phyloP scores from a whole-genome alignment of 1,140 invertebrate genomes.

The Oncopeltus fasciatus region DNA sequence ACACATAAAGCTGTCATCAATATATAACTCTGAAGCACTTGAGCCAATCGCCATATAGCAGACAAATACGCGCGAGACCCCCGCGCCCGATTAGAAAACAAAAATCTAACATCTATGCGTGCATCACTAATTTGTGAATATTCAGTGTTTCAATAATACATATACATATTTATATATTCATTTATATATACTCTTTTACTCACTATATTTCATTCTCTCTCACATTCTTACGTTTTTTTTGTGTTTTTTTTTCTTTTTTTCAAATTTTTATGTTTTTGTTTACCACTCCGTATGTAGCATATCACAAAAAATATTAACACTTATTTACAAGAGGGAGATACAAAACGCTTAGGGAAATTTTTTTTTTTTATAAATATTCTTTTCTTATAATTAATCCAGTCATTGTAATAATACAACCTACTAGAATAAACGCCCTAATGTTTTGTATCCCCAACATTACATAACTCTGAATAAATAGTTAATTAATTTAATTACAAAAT shows the following conservation, averaged over 20 bases:
- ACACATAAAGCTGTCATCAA: no score
- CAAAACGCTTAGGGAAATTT: neutral
- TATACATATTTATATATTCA: neutral
- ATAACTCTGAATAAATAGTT: slow-evolving; percentile 1
- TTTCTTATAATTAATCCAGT: neutral
- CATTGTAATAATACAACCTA: neutral
- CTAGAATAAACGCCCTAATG: neutral
- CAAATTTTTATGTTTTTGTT: neutral
- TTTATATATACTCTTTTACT: neutral
- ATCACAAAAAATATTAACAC: slow-evolving; percentile 10
- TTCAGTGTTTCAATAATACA: neutral
- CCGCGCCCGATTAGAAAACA: neutral
- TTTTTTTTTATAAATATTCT: no score
- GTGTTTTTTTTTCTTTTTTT: neutral
- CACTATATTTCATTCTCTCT: neutral
- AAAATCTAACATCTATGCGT: slow-evolving; percentile 7
- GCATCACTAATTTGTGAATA: slow-evolving; percentile 9
- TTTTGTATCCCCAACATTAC: neutral
- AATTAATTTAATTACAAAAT: neutral
- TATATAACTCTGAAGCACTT: no score
- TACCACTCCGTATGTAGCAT: neutral
- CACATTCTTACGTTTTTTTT: neutral
- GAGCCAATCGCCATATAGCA: no score
- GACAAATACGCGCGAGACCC: slow-evolving; percentile 1
- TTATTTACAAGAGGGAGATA: neutral